phyloP scores from a whole-genome alignment of 2,888 invertebrate genomes.

The Lasioglossum lativentre region DNA sequence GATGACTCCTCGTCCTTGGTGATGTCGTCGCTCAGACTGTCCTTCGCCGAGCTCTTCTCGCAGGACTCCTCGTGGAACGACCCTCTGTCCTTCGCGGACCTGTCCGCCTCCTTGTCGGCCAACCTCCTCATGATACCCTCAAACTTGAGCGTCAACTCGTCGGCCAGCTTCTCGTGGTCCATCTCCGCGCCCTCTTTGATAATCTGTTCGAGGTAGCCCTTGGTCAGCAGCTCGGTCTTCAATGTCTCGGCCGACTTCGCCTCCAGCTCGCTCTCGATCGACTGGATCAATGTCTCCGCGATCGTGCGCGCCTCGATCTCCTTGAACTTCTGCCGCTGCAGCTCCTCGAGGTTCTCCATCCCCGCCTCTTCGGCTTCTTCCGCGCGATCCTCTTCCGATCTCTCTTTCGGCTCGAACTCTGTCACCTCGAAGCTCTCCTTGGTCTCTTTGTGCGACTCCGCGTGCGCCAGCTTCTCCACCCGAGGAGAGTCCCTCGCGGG shows the following conservation, averaged over 20 bases:
- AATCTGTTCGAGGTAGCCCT: constrained; percentile 67
- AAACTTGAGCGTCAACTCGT: constrained; percentile 79
- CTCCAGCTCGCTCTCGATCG: constrained; percentile 79
- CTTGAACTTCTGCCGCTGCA: constrained; percentile 60
- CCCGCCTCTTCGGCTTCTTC: constrained; percentile 45
- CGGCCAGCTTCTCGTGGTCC: constrained; percentile 78
- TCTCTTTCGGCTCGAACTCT: constrained; percentile 62
- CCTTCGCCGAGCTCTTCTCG: constrained; percentile 74
- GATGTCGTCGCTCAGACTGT: constrained; percentile 80
- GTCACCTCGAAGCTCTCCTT: constrained; percentile 67
- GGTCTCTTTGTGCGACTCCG: constrained; percentile 70
- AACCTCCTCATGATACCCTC: constrained; percentile 76
- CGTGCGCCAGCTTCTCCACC: constrained; percentile 67
- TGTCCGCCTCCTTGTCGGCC: constrained; percentile 39
- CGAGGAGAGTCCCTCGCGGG: constrained; percentile 60
- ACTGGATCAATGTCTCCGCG: constrained; percentile 79
- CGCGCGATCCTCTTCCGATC: constrained; percentile 43
- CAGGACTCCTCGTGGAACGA: constrained; percentile 67
- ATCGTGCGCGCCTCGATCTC: constrained; percentile 75
- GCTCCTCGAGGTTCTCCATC: constrained; percentile 59
- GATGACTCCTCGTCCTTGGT: constrained; percentile 81
- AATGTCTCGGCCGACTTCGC: constrained; percentile 69
- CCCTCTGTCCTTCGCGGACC: constrained; percentile 18
- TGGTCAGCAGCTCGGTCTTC: constrained; percentile 44
- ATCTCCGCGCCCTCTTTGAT: constrained; percentile 55